These are phyloP conservation scores for Sipha maydis DNA, from an alignment of 2,888 invertebrate species.

Conservation along the genomic window DNA sequence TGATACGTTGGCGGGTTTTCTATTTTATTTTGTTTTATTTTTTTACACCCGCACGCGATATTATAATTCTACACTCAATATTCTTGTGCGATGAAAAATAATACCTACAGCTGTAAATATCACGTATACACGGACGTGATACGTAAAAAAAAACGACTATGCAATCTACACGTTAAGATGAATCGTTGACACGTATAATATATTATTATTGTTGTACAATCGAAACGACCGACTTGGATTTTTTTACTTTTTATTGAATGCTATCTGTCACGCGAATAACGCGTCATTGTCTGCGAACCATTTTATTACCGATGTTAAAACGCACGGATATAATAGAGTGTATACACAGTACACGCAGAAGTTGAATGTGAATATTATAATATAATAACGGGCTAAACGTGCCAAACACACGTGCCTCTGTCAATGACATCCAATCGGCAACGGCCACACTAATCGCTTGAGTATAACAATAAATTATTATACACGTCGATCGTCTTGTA, in stretches of 20 bases:
- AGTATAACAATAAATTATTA: not conserved
- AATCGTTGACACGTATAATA: conserved; percentile 18
- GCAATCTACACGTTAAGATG: not conserved
- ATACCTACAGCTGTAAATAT: not conserved
- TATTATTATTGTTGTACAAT: not conserved
- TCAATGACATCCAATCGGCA: not conserved
- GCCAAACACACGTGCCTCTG: conserved; percentile 9
- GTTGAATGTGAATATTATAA: not conserved
- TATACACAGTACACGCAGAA: not conserved
- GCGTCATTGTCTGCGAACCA: not conserved
- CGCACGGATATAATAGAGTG: not conserved
- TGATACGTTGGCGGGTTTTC: not conserved
- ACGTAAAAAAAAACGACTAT: not conserved
- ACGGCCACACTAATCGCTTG: not conserved
- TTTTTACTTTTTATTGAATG: conserved; percentile 18
- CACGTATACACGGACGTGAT: not conserved
- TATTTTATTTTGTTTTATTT: not conserved
- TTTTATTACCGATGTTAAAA: not conserved
- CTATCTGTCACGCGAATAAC: not conserved
- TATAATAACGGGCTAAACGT: not conserved
- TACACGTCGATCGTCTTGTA: not conserved
- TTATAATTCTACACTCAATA: not conserved
- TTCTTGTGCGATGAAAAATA: not conserved
- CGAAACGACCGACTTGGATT: not conserved
- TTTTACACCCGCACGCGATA: not conserved